Conservation (phyloP, 2,113 vertebrate genomes). For the Muscicapa adusta region DNA sequence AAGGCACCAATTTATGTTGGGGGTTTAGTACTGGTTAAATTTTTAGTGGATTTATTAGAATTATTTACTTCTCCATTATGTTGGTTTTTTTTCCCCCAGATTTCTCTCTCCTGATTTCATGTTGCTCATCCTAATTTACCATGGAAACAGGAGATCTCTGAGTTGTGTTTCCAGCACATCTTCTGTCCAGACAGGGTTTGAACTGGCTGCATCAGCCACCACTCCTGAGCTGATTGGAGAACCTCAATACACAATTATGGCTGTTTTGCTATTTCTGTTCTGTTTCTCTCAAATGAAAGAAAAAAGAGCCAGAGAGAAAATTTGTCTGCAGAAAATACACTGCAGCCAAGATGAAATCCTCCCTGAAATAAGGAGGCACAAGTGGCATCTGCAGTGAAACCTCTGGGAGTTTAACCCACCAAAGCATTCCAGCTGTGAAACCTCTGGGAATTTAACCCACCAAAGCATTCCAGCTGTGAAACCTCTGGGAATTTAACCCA, state of each 20-base stretch:
- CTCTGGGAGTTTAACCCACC: neutral
- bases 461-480: neutral
- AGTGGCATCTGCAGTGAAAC: neutral
- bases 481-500: neutral
- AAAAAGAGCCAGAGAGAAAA: neutral
- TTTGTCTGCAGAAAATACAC: neutral
- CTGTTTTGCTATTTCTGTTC: neutral
- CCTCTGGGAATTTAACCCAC: neutral
- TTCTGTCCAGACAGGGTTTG: neutral
- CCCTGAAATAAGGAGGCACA: neutral
- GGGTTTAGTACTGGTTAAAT: no score
- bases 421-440: neutral
- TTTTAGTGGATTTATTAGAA: no score
- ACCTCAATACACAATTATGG: neutral
- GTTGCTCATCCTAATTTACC: neutral
- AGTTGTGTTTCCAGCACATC: neutral
- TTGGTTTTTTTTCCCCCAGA: accelerated
- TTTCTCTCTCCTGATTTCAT: neutral
- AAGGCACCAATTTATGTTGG: no score
- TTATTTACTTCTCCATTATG: neutral
- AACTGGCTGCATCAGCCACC: neutral
- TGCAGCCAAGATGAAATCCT: neutral
- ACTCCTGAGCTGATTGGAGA: neutral
- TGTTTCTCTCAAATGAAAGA: neutral
- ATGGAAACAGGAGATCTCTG: neutral